Evolutionary conservation across 1,140 invertebrate species (phyloP), one percentile per base, ranked within the genome.

Genomic region (Orius insidiosus): DNA sequence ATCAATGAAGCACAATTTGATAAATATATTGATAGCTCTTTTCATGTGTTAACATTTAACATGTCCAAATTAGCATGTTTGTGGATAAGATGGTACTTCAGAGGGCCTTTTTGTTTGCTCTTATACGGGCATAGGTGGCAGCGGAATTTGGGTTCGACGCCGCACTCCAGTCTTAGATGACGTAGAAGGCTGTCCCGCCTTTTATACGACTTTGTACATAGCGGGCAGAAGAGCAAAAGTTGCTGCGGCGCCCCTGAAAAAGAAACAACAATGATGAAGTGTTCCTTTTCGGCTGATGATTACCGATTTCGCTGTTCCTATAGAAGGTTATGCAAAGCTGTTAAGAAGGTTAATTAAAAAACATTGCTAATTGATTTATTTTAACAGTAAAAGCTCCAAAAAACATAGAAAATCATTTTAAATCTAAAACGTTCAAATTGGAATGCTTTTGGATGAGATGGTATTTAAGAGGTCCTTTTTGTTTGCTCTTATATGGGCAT

Each of bases 91-190:
- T 64, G 63, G 18, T 57, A 58, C 8, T 63, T 56, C 2, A 64
- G 55, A 18, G 57, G 58, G 56, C 60, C 59, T 7, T 60, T 63
- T 46, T 65, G 60, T 24, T 65, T 64, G 24, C 65, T 65, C 51
- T 63, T 67, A 53, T 68, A 65, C 9, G 65, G 67, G 55, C 70
- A 72, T 48, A 67, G 63, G 30, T 66, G 64, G 55, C 70, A 72
- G 41, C 64, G 62, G 41, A 71, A 72, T 53, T 66, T 62, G 2
- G 47, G 47, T 10, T 41, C 45, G 13, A 35, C 32, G 7, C 45
- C 40, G 24, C 55, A 56, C 37, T 56, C 54, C 13, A 54, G 52
- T 11, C 40, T 33, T 15, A 47, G 24, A n/a, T 57, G 55, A 3
- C 54, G 41, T 18, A 49, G 44, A 32, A 57, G 46, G 30, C 48